Percentiles rank a stretch among this genome's conserved stretches.
Evolutionary conservation across 2,888 invertebrate species (phyloP).

Genomic region (Limnephilus rhombicus): DNA sequence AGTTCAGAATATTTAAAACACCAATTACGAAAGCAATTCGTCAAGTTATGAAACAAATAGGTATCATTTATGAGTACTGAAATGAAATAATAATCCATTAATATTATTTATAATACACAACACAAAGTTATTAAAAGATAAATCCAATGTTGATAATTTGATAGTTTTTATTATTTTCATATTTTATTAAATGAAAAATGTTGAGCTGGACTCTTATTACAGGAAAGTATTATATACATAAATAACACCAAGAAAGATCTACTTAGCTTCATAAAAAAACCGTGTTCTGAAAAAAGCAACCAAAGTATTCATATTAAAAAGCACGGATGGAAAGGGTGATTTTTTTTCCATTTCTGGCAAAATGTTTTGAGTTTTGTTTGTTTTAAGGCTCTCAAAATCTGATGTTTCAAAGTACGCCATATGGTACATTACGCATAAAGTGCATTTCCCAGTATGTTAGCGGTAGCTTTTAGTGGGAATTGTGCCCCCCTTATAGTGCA

Average conservation of each 20-base stretch:
- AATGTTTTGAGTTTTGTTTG: conserved; percentile 12
- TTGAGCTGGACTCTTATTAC: neutral
- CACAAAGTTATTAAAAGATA: neutral
- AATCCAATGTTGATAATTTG: neutral
- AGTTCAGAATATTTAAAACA: neutral
- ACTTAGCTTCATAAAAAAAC: too few species aligned
- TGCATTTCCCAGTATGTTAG: conserved; percentile 47
- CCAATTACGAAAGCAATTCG: neutral
- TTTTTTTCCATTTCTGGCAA: neutral
- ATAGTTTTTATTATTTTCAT: neutral
- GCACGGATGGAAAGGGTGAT: neutral
- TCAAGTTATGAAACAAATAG: neutral
- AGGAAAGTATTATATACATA: neutral
- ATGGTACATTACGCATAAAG: conserved; percentile 51
- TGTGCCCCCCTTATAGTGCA: conserved; percentile 50
- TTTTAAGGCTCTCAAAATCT: conserved; percentile 3
- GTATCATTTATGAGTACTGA: neutral
- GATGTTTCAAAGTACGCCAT: conserved; percentile 36
- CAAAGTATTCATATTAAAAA: neutral
- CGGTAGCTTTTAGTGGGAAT: conserved; percentile 49
- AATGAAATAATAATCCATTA: neutral
- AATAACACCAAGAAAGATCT: neutral
- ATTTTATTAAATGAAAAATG: neutral
- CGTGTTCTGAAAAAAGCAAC: neutral
- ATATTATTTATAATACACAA: neutral